Evolutionary conservation across 2,888 invertebrate species (phyloP).

Genomic region (Hypolimnas misippus): DNA sequence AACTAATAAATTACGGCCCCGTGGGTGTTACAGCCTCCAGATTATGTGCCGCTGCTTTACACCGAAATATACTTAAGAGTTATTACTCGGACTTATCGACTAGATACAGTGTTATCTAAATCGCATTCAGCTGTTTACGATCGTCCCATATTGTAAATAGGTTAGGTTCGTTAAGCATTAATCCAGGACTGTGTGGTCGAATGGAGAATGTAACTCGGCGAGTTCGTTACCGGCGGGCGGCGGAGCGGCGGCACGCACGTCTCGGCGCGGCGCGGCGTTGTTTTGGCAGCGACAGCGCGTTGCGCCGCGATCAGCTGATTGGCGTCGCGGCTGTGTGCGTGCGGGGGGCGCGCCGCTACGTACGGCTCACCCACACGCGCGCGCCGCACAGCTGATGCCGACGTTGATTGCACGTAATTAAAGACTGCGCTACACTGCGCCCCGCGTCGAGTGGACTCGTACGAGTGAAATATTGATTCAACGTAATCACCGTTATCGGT

Average conservation of each 20-base stretch:
- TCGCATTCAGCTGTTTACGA: background rate
- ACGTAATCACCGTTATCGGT: constrained; percentile 6
- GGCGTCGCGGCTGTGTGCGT: constrained; percentile 54
- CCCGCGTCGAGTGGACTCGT: background rate
- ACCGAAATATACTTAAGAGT: constrained; percentile 15
- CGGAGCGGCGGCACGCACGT: too few relatives aligned
- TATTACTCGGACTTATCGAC: constrained; percentile 19
- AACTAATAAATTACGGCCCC: constrained; percentile 39
- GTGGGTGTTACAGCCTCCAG: constrained; percentile 28
- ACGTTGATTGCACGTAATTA: constrained; percentile 33
- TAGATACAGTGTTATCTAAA: background rate
- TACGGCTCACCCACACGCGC: constrained; percentile 39
- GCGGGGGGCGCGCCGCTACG: constrained; percentile 50
- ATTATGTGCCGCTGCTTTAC: constrained; percentile 10
- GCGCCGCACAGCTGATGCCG: constrained; percentile 36
- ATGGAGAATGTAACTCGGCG: too few relatives aligned
- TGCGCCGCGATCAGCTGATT: constrained; percentile 78
- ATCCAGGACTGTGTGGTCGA: background rate
- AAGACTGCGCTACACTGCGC: constrained; percentile 26
- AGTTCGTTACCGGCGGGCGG: too few relatives aligned
- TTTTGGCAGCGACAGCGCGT: constrained; percentile 44
- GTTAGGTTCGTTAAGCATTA: too few relatives aligned
- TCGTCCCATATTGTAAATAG: background rate
- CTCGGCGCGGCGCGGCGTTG: constrained; percentile 27
- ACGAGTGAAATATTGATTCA: constrained; percentile 5